Evolutionary conservation across 2,888 invertebrate genomes (phyloP).

Genomic region (Stenodera caucasica): DNA sequence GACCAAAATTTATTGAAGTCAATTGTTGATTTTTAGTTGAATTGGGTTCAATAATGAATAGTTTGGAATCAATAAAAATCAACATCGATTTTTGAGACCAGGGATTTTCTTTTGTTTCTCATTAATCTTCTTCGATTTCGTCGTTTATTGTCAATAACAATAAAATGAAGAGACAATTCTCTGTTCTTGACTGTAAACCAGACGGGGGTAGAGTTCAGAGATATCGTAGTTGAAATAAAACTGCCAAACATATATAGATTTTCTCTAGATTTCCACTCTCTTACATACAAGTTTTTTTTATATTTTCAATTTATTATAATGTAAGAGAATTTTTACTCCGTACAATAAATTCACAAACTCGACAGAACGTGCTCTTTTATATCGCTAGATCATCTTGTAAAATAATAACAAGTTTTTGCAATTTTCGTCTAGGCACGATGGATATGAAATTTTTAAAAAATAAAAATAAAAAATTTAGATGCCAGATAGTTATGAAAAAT

Average conservation of each 20-base stretch:
- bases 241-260: not conserved
- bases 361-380: conserved; percentile 5
- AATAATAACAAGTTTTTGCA: not conserved
- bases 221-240: not conserved
- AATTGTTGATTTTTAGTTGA: not conserved
- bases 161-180: conserved; percentile 1
- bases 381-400: not conserved
- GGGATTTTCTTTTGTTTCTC: not conserved
- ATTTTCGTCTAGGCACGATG: not conserved
- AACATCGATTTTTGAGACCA: not conserved
- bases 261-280: not conserved
- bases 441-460: not conserved
- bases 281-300: not conserved
- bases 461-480: not conserved
- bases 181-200: conserved; percentile 5
- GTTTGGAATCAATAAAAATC: not conserved
- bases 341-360: not conserved
- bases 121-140: not conserved
- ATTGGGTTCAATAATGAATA: not conserved
- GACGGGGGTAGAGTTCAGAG: not conserved
- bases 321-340: not conserved
- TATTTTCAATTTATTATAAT: not conserved
- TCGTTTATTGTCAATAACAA: conserved; percentile 2
- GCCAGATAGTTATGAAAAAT: not conserved
- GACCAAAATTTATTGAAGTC: not conserved